Evolutionary conservation across 2,113 vertebrate genomes (phyloP), one percentile per base, ranked within the genome.

Genomic region (Gallinago media): DNA sequence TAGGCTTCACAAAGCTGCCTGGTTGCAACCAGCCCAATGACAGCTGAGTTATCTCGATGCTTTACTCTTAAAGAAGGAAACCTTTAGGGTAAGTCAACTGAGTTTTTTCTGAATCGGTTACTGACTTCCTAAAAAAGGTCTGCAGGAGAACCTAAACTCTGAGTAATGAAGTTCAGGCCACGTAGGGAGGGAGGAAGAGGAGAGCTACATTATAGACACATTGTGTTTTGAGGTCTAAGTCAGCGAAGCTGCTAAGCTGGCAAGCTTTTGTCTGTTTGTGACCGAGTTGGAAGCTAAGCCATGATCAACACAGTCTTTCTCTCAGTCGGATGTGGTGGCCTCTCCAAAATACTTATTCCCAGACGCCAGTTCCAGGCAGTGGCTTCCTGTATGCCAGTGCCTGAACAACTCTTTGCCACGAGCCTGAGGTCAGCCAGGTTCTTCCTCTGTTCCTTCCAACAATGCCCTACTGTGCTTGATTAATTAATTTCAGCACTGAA

Each of bases 161-260:
- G 27, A 36, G 21, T 23, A 54, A 66, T 26, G n/a, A 66, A 25
- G 23, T 40, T 86, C 27, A 74, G 68, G 46, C 20, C 12, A 12
- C 0, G 9, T 0, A 46, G 22, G 17, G 19, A 58, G 36, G 40
- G 27, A 14, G 49, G 49, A 71, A 59, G 71, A 68, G 18, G 31
- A 32, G 3, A 23, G 21, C 23, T 87, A 15, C 2, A 0, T 47
- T 56, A 72, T 1, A 36, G 40, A 31, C 29, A 58, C 5, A 3
- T 12, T 18, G 19, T 56, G 8, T 46, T 92, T 83, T 49, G 31
- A 88, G 22, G 22, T 78, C 59, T 20, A n/a, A 36, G 3, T 34
- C 68, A 77, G 47, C 0, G 3, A 50, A 71, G 15, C 54, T 73
- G 40, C 27, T 44, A 44, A 61, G 4, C 14, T 87, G 65, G 31